Conservation (phyloP, 1,140 invertebrate genomes). For the Eriosoma lanigerum region DNA sequence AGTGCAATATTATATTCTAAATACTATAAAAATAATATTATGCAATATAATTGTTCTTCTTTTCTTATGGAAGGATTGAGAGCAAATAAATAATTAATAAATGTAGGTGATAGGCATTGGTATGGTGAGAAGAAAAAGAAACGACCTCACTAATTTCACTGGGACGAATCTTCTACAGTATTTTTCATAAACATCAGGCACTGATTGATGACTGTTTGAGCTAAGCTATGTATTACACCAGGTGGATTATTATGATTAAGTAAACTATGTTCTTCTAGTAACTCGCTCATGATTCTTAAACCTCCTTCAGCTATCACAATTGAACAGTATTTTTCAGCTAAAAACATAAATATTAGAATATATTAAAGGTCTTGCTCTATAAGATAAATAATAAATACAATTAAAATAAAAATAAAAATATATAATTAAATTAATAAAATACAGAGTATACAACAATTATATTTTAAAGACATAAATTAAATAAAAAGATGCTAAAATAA, state of each 20-base stretch:
- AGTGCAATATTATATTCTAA: conserved; percentile 8
- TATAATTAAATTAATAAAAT: background rate
- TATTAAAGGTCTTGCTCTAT: too few species aligned
- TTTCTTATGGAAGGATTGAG: background rate
- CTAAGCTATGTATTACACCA: conserved; percentile 20
- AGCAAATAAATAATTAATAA: conserved; percentile 28
- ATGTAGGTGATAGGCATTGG: conserved; percentile 4
- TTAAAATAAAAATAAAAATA: background rate
- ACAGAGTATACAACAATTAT: too few species aligned
- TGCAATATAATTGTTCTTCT: background rate
- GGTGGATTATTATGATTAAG: background rate
- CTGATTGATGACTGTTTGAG: conserved; percentile 44
- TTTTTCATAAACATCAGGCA: conserved; percentile 43
- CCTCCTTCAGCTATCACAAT: conserved; percentile 86
- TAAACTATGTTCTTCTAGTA: conserved; percentile 62
- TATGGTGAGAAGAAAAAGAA: background rate
- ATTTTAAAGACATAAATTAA: background rate
- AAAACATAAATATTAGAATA: conserved; percentile 56
- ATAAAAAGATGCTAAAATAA: background rate
- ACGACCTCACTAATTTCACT: background rate
- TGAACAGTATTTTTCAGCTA: conserved; percentile 86
- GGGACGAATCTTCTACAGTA: conserved; percentile 13
- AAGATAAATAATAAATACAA: background rate
- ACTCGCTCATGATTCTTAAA: conserved; percentile 68
- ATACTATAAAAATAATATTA: conserved; percentile 36